A percentile compares a stretch with the other conserved stretches of the same genome.
Evolutionary conservation across 2,888 invertebrate species (phyloP).

Genomic region (Erebia epiphron): DNA sequence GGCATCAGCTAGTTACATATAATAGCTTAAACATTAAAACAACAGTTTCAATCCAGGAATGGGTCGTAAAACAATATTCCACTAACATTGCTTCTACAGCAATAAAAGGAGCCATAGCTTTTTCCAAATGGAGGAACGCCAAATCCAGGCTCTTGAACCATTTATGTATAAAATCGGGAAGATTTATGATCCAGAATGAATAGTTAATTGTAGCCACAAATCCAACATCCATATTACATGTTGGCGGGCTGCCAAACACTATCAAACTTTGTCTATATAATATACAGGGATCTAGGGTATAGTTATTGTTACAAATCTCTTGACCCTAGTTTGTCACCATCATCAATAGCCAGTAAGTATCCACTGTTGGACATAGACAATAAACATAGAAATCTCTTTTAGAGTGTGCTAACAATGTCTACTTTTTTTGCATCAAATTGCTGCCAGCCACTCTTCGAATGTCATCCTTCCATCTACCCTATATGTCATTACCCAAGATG

Average conservation of each 20-base stretch:
- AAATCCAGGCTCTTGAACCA: slow-evolving; percentile 40
- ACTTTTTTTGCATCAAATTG: no score
- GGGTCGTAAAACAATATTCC: slow-evolving; percentile 21
- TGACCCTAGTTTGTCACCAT: no score
- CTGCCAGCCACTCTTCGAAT: no score
- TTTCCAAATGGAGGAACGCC: slow-evolving; percentile 33
- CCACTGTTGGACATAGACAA: no score
- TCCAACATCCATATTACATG: slow-evolving; percentile 61
- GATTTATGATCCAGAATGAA: slow-evolving; percentile 71
- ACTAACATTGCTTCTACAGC: slow-evolving; percentile 17
- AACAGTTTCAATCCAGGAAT: slow-evolving; percentile 18
- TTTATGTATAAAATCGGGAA: slow-evolving; percentile 63
- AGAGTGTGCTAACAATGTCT: no score
- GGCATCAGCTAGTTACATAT: no score
- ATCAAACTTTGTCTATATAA: slow-evolving; percentile 42
- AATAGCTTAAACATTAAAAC: slow-evolving; percentile 14
- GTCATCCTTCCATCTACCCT: no score
- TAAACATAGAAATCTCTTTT: no score
- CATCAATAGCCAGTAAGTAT: no score
- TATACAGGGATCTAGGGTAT: slow-evolving; percentile 27
- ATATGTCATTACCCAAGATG: no score
- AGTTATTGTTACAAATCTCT: no score
- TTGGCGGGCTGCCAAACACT: slow-evolving; percentile 64
- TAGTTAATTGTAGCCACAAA: slow-evolving; percentile 67
- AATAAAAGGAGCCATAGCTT: slow-evolving; percentile 25